Evolutionary conservation across 2,113 vertebrate species (phyloP).

Genomic region (Grammomys surdaster): DNA sequence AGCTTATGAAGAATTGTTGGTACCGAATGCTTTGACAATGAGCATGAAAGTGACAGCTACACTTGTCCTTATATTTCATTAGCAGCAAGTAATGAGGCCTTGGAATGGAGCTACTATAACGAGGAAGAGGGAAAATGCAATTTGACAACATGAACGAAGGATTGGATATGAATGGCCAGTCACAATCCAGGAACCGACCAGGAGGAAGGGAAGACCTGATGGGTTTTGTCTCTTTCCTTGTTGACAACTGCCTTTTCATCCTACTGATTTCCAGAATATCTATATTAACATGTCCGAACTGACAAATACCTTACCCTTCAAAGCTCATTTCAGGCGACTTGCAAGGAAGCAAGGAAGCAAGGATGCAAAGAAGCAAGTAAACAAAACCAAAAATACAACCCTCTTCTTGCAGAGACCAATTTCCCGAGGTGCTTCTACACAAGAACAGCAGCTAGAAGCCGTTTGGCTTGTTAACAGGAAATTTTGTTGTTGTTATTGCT

Average conservation of each 20-base stretch:
- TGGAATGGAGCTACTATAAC: neutral
- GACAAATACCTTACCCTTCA: neutral
- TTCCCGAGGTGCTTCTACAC: neutral
- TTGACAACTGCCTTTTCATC: neutral
- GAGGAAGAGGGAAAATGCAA: neutral
- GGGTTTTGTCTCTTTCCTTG: neutral
- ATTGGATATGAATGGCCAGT: neutral
- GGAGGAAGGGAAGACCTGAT: neutral
- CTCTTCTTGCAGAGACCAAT: neutral
- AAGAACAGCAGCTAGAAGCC: neutral
- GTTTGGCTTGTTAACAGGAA: neutral
- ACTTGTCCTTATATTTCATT: conserved; percentile 37
- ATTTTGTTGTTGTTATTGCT: neutral
- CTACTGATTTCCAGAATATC: neutral
- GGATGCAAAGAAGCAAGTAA: neutral
- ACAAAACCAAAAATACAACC: neutral
- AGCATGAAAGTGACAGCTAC: neutral
- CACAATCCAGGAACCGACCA: neutral
- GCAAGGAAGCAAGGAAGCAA: neutral
- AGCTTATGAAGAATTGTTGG: neutral
- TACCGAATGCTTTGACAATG: neutral
- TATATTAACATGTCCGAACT: neutral
- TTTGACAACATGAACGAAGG: neutral
- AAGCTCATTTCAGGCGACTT: neutral
- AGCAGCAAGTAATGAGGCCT: neutral